These are phyloP conservation scores for Tetrax tetrax DNA, from an alignment of 2,113 vertebrate genomes.

Conservation along the genomic window DNA sequence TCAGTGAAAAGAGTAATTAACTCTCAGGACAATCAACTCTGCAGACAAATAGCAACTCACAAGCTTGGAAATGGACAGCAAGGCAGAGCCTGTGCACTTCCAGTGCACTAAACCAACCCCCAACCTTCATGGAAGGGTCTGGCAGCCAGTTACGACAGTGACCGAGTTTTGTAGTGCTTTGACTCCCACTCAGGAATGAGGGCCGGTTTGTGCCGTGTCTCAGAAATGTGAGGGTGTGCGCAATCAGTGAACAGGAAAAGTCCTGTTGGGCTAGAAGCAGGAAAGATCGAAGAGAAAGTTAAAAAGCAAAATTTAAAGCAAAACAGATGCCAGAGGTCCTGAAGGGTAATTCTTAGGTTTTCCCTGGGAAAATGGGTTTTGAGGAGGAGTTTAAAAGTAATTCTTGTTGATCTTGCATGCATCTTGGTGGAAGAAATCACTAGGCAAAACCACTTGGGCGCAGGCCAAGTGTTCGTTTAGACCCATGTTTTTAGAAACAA, in stretches of 20 bases:
- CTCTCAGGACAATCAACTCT: neutral
- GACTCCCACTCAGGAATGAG: neutral
- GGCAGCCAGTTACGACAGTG: neutral
- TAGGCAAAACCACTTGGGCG: accelerated
- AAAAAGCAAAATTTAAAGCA: neutral
- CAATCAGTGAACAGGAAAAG: neutral
- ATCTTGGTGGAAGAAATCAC: neutral
- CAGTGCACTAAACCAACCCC: neutral
- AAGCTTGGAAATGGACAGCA: neutral
- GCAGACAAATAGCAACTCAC: accelerated
- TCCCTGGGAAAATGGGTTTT: neutral
- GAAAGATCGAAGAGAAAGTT: neutral
- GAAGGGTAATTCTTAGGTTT: neutral
- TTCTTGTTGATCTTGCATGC: neutral
- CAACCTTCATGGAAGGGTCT: neutral
- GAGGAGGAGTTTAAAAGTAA: neutral
- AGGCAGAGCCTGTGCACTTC: neutral
- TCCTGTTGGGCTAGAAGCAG: neutral
- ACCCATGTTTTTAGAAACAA: neutral
- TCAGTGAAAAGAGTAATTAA: neutral
- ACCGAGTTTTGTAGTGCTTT: neutral
- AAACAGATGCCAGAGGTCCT: neutral
- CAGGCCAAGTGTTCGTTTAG: neutral
- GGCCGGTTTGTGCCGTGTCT: neutral
- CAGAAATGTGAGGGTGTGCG: neutral